A percentile compares a stretch with the other conserved stretches of the same genome.
Conservation (phyloP, 2,113 vertebrate genomes). For the Nycticryphes semicollaris region DNA sequence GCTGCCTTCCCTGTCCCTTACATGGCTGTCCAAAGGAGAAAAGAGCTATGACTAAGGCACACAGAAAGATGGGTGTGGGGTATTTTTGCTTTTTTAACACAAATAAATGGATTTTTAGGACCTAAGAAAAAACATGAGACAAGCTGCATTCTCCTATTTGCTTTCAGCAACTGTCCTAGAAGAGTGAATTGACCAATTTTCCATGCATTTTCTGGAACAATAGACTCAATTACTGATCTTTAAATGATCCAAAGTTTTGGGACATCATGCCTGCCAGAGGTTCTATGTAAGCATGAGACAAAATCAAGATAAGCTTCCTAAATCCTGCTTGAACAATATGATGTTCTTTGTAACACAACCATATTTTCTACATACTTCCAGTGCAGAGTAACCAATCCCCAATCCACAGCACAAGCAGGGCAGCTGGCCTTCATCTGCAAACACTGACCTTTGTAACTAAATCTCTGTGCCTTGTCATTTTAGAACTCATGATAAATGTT, state of each 20-base stretch:
- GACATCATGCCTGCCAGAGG: background rate
- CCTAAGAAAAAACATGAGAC: background rate
- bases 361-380: background rate
- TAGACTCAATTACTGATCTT: background rate
- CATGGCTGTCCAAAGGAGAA: background rate
- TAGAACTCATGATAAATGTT: background rate
- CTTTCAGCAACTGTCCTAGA: background rate
- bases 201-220: background rate
- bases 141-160: background rate
- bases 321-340: background rate
- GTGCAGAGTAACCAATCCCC: background rate
- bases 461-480: background rate
- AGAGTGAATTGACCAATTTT: background rate
- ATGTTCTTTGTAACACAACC: background rate
- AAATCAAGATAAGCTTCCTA: background rate
- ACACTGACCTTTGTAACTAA: background rate
- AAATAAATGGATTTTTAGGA: background rate
- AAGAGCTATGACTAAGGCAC: background rate
- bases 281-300: background rate
- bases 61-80: fast-evolving
- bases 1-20: background rate
- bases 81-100: background rate
- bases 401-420: background rate
- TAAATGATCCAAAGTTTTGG: background rate
- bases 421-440: background rate